These are phyloP conservation scores for Erethizon dorsatum DNA, from an alignment of 2,797 vertebrate genomes.

Conservation along the genomic window DNA sequence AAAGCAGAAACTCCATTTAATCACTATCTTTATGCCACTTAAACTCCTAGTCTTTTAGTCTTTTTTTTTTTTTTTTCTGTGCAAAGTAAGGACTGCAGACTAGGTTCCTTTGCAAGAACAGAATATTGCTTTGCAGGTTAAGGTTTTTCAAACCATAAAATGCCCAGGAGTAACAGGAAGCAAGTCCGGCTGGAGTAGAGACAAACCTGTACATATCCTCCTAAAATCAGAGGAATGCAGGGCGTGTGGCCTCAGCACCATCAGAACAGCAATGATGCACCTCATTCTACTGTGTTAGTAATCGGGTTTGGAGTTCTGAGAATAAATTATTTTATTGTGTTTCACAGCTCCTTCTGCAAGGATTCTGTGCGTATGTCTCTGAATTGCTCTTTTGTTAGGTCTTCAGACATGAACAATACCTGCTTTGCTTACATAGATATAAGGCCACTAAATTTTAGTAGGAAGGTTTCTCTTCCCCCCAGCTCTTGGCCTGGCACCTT, in stretches of 20 bases:
- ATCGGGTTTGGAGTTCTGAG: not conserved
- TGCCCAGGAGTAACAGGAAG: not conserved
- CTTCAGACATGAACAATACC: not conserved
- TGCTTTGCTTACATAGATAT: not conserved
- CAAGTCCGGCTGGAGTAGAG: not conserved
- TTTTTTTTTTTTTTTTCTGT: not conserved
- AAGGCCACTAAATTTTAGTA: not conserved
- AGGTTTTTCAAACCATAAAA: not conserved
- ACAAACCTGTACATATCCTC: not conserved
- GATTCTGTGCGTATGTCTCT: not conserved
- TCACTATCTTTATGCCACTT: not conserved
- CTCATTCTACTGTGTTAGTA: not conserved
- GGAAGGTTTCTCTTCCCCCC: not conserved
- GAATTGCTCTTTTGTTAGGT: not conserved
- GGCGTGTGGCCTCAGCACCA: not conserved
- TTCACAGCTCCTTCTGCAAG: not conserved
- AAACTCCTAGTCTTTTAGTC: not conserved
- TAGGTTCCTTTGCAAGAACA: not conserved
- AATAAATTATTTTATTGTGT: not conserved
- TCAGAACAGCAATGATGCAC: fast-evolving
- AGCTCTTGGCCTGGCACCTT: not conserved
- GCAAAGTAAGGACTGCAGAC: not conserved
- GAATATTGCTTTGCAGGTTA: not conserved
- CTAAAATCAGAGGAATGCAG: not conserved
- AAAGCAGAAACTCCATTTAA: not conserved